These are phyloP conservation scores for Acrobasis consociella DNA, from an alignment of 2,888 invertebrate species.

Conservation along the genomic window DNA sequence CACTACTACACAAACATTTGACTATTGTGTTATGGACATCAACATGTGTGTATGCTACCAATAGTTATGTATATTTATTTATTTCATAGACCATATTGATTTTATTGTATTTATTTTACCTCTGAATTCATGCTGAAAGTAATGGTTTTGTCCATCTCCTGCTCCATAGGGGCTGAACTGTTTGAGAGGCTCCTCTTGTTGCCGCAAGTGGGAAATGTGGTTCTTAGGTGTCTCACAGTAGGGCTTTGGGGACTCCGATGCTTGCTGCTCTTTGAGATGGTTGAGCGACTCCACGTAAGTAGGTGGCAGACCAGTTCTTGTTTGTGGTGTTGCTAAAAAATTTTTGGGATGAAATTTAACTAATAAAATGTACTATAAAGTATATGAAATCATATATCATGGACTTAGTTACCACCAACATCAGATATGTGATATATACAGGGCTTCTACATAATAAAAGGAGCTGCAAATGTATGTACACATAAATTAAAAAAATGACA, in stretches of 20 bases:
- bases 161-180: conserved; percentile 67
- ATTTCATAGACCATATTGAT: no score
- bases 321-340: conserved; percentile 47
- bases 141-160: conserved; percentile 74
- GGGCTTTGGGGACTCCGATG: conserved; percentile 59
- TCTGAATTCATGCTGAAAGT: conserved; percentile 65
- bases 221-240: conserved; percentile 69
- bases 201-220: conserved; percentile 51
- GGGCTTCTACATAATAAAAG: no score
- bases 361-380: no score
- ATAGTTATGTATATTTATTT: no score
- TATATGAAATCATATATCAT: no score
- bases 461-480: no score
- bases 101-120: conserved; percentile 43
- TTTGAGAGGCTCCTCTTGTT: conserved; percentile 61
- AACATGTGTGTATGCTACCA: no score
- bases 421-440: no score
- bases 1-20: no score
- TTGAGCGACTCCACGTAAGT: conserved; percentile 72
- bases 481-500: no score
- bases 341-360: neutral
- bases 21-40: no score
- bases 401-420: no score
- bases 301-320: conserved; percentile 61
- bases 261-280: conserved; percentile 66